phyloP scores from a whole-genome alignment of 1,140 invertebrate species.

The Lepidurus couesii region DNA sequence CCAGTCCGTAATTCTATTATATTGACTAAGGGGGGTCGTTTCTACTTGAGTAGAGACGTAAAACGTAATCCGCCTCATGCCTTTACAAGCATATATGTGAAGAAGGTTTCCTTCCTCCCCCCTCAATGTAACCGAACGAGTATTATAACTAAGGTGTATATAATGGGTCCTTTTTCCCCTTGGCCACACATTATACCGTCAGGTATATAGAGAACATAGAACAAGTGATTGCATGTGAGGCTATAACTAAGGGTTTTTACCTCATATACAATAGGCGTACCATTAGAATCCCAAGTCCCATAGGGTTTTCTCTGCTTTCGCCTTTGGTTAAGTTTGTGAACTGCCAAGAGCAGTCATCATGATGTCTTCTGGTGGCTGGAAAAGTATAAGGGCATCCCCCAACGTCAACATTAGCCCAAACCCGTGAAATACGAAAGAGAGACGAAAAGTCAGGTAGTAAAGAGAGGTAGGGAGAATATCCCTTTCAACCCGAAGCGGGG shows the following conservation, averaged over 20 bases:
- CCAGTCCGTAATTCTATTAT: neutral
- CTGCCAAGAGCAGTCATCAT: constrained; percentile 21
- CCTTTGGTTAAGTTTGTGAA: neutral
- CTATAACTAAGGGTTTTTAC: constrained; percentile 16
- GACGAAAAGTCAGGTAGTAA: constrained; percentile 2
- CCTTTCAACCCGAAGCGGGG: neutral
- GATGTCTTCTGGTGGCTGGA: constrained; percentile 11
- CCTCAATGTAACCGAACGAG: neutral
- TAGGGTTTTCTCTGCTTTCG: constrained; percentile 15
- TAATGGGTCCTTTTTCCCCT: neutral
- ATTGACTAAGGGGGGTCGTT: neutral
- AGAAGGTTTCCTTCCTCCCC: neutral
- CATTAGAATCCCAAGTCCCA: constrained; percentile 1
- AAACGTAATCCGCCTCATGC: neutral
- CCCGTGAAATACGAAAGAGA: neutral
- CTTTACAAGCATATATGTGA: neutral
- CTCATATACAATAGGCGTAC: neutral
- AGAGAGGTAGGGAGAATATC: neutral
- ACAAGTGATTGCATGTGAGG: constrained; percentile 11
- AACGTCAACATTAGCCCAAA: neutral
- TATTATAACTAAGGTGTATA: neutral
- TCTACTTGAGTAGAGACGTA: constrained; percentile 15
- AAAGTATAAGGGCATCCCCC: constrained; percentile 2
- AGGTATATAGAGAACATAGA: constrained; percentile 11
- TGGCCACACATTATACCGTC: constrained; percentile 15